Evolutionary conservation across 2,888 invertebrate species (phyloP).

Genomic region (Blastobasis lacticolella): DNA sequence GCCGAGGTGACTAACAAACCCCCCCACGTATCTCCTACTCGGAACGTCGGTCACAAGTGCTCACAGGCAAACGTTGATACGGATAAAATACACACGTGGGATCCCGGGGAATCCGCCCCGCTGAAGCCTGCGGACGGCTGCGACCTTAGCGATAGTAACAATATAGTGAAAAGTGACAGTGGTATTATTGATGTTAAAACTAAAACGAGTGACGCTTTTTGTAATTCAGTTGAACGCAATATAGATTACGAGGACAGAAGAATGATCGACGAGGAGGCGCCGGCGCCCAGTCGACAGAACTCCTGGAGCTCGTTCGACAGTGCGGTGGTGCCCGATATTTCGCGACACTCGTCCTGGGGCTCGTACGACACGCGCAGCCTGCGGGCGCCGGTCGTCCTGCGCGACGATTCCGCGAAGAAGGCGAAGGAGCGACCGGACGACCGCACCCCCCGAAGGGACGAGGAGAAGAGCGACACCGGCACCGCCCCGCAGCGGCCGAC

Average conservation of each 20-base stretch:
- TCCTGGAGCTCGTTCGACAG: constrained; percentile 87
- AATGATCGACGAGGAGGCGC: constrained; percentile 37
- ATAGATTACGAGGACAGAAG: constrained; percentile 72
- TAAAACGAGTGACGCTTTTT: constrained; percentile 78
- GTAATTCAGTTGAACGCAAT: constrained; percentile 80
- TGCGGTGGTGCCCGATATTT: constrained; percentile 81
- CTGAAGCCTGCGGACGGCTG: constrained; percentile 34
- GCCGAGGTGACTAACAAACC: constrained; percentile 22
- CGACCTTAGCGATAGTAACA: constrained; percentile 47
- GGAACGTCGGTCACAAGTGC: constrained; percentile 39
- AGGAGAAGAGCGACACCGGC: constrained; percentile 4
- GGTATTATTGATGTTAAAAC: constrained; percentile 60
- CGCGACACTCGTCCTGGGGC: constrained; percentile 88
- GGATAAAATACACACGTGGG: constrained; percentile 78
- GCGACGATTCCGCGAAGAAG: constrained; percentile 33
- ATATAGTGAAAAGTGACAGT: constrained; percentile 70
- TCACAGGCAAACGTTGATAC: constrained; percentile 38
- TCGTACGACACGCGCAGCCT: constrained; percentile 78
- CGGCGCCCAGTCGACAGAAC: constrained; percentile 76
- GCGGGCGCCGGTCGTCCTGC: constrained; percentile 22
- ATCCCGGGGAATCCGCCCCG: constrained; percentile 74
- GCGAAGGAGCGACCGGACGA: constrained; percentile 46
- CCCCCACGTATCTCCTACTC: constrained; percentile 38
- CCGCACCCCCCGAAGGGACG: constrained; percentile 21
- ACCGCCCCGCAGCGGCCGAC: constrained; percentile 26